Evolutionary conservation across 2,797 vertebrate genomes (phyloP), one percentile per base, ranked within the genome.

Genomic region (Gila robusta): DNA sequence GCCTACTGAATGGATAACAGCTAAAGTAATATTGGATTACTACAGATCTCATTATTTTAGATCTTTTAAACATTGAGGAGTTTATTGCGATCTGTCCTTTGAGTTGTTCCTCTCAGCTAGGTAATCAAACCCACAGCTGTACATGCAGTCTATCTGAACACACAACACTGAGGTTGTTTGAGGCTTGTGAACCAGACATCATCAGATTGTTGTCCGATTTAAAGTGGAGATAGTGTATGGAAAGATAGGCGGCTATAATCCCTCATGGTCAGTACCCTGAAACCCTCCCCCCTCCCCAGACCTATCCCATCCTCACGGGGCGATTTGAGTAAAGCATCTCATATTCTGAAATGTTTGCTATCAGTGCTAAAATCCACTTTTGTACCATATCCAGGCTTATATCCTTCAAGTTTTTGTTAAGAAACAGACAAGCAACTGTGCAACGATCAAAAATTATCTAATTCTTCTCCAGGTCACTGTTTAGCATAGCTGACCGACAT

Each of bases 131-230:
- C 17, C 49, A 82, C 5, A 73, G 54, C 11, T 47, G 26, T 35
- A 47, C 16, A 14, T 35, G 37, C 4, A 21, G 52, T 32, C 4
- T 47, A n/a, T 62, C 12, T 8, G 37, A 73, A 73, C 54, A 41
- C 17, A 84, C 59, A 69, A 19, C 54, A 49, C 54, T 6, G 23
- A 78, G 72, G 47, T 66, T 52, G 35, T 84, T 37, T 23, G n/a
- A 78, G 83, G 62, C 62, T 49, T 82, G 76, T 66, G 66, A 71
- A 59, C 19, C 28, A 67, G 23, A 52, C 23, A 78, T 84, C 32
- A 78, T 84, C 62, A 84, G 56, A 76, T 59, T 76, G 82, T n/a
- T 32, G 54, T 79, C 56, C 49, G 59, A 84, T 62, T 67, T 81
- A 54, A 26, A 47, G 73, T 26, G 37, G 32, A 82, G 87, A 82